Percentiles rank a stretch among this genome's conserved stretches.
These are phyloP conservation scores for Xestia ashworthii DNA, from an alignment of 2,888 invertebrate species.

Conservation along the genomic window DNA sequence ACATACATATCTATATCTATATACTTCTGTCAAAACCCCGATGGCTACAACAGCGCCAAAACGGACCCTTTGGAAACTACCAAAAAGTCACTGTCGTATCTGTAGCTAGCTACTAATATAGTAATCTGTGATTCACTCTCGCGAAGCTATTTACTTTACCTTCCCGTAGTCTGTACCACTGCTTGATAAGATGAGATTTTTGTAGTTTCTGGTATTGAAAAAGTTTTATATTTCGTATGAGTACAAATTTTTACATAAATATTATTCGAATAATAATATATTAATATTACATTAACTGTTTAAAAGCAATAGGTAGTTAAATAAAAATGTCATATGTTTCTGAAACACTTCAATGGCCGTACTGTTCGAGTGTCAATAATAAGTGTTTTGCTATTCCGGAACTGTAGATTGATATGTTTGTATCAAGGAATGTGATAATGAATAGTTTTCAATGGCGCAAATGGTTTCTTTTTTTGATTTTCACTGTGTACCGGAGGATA, in stretches of 20 bases:
- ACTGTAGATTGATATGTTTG: constrained; percentile 80
- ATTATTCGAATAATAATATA: constrained; percentile 25
- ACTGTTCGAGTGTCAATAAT: constrained; percentile 79
- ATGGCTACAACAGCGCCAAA: too few relatives aligned
- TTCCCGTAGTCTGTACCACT: constrained; percentile 2
- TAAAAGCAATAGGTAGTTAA: constrained; percentile 45
- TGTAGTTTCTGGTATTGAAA: constrained; percentile 37
- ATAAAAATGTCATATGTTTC: constrained; percentile 79
- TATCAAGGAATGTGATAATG: constrained; percentile 80
- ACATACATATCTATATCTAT: too few relatives aligned
- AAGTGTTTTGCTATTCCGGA: constrained; percentile 78
- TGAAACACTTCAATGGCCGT: constrained; percentile 83
- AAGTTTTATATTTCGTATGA: constrained; percentile 23
- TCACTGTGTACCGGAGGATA: constrained; percentile 76
- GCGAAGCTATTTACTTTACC: constrained; percentile 58
- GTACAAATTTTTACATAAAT: constrained; percentile 8
- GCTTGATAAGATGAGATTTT: constrained; percentile 38
- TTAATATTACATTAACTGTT: constrained; percentile 6
- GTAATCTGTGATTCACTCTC: too few relatives aligned
- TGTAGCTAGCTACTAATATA: too few relatives aligned
- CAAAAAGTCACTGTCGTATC: too few relatives aligned
- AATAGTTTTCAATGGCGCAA: constrained; percentile 79
- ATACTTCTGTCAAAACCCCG: too few relatives aligned
- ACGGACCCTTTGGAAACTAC: too few relatives aligned
- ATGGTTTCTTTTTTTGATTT: constrained; percentile 80